These are phyloP conservation scores for Scrobipalpa atriplicella DNA, from an alignment of 2,888 invertebrate species.

Conservation along the genomic window DNA sequence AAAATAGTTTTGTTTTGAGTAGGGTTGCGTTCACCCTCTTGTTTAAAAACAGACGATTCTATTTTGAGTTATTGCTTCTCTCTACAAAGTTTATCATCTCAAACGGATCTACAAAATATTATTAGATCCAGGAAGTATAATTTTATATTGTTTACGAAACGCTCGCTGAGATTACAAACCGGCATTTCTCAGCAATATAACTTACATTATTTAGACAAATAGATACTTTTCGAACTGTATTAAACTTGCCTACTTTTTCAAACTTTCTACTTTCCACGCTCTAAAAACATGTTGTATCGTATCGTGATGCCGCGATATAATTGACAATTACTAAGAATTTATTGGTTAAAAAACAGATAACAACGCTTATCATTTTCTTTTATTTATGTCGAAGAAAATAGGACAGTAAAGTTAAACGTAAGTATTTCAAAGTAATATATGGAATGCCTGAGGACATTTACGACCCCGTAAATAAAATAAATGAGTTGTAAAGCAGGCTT, in stretches of 20 bases:
- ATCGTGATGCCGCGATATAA: constrained; percentile 68
- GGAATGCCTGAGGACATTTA: constrained; percentile 1
- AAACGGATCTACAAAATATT: not conserved
- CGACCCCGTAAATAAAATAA: constrained; percentile 23
- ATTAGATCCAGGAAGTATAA: constrained; percentile 15
- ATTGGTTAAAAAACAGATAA: constrained; percentile 32
- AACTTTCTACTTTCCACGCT: constrained; percentile 82
- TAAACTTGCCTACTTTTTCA: constrained; percentile 72
- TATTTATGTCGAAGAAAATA: constrained; percentile 14
- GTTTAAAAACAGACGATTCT: constrained; percentile 16
- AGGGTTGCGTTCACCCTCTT: constrained; percentile 15
- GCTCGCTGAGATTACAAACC: not conserved
- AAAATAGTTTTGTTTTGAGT: not conserved
- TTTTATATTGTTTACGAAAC: not conserved
- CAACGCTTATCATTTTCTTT: constrained; percentile 28
- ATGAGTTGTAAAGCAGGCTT: constrained; percentile 14
- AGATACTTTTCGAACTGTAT: constrained; percentile 66
- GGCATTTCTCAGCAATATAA: not conserved
- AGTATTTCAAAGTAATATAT: not conserved
- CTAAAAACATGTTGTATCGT: constrained; percentile 79
- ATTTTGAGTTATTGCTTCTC: constrained; percentile 16
- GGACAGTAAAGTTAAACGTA: constrained; percentile 2
- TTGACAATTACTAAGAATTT: constrained; percentile 54
- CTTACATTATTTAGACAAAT: constrained; percentile 48
- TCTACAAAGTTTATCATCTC: not conserved